Conservation (phyloP, 2,113 vertebrate genomes). For the Mobula hypostoma region DNA sequence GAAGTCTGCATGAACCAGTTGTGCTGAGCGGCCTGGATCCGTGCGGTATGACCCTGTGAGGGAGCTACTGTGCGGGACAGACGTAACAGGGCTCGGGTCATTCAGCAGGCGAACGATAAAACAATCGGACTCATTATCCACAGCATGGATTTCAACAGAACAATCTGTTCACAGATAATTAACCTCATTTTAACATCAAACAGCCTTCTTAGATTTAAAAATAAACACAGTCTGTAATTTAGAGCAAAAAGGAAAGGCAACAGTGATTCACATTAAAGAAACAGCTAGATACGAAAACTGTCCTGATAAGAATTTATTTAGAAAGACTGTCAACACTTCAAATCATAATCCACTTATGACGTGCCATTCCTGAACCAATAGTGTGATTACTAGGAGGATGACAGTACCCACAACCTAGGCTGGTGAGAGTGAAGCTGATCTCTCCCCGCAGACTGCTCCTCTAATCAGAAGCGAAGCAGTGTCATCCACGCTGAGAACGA, state of each 20-base stretch:
- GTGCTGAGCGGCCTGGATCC: too few relatives aligned
- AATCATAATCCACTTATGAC: neutral
- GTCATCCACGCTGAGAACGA: neutral
- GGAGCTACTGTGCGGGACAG: too few relatives aligned
- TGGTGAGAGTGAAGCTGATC: neutral
- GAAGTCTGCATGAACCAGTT: too few relatives aligned
- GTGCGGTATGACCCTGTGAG: too few relatives aligned
- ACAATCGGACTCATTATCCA: neutral
- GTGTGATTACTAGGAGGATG: neutral
- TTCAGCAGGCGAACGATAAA: too few relatives aligned
- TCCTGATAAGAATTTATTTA: neutral
- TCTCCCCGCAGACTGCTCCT: neutral
- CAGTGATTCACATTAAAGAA: neutral
- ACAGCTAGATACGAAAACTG: too few relatives aligned
- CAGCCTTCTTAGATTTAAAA: neutral
- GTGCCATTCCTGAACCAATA: neutral
- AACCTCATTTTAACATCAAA: neutral
- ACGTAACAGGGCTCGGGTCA: neutral
- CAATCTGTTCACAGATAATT: constrained; percentile 10
- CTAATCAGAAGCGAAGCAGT: neutral
- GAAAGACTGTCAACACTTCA: too few relatives aligned
- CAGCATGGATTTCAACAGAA: neutral
- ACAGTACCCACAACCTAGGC: neutral
- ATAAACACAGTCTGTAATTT: neutral
- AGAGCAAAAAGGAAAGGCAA: neutral